These are phyloP conservation scores for Melipona beecheii DNA, from an alignment of 2,888 invertebrate genomes.

Conservation along the genomic window DNA sequence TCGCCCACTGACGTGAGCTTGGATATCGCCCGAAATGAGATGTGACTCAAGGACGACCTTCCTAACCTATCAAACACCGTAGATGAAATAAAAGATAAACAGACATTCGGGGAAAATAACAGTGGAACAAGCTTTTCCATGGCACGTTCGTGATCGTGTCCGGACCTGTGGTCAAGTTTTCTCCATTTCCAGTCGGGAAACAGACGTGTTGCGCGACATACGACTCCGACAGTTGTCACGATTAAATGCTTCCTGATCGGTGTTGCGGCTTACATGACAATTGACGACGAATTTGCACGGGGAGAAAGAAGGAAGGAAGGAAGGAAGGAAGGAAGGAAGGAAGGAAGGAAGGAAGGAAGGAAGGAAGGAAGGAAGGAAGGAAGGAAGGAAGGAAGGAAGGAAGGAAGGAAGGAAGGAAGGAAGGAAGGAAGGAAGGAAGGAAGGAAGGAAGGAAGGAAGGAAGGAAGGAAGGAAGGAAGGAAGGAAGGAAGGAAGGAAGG, in stretches of 20 bases:
- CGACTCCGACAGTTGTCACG: slow-evolving; percentile 20
- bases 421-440: too few species aligned
- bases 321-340: too few species aligned
- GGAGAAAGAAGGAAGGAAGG: too few species aligned
- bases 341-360: neutral
- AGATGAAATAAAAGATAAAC: slow-evolving; percentile 10
- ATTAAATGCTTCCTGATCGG: slow-evolving; percentile 23
- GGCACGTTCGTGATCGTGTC: neutral
- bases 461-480: too few species aligned
- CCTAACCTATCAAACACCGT: slow-evolving; percentile 50
- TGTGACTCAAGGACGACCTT: slow-evolving; percentile 26
- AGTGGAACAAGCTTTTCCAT: slow-evolving; percentile 8
- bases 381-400: neutral
- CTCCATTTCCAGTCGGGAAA: slow-evolving; percentile 1
- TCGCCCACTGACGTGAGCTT: neutral
- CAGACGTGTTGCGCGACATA: neutral
- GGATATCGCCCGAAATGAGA: neutral
- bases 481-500: too few species aligned
- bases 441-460: too few species aligned
- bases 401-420: too few species aligned
- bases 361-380: too few species aligned
- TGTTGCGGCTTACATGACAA: slow-evolving; percentile 53
- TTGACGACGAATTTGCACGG: slow-evolving; percentile 53
- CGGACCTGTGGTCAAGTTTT: slow-evolving; percentile 1
- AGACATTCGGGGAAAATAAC: slow-evolving; percentile 16